A percentile compares a stretch with the other conserved stretches of the same genome.
phyloP scores from a whole-genome alignment of 2,113 vertebrate genomes.

The Corythoichthys haematopterus region DNA sequence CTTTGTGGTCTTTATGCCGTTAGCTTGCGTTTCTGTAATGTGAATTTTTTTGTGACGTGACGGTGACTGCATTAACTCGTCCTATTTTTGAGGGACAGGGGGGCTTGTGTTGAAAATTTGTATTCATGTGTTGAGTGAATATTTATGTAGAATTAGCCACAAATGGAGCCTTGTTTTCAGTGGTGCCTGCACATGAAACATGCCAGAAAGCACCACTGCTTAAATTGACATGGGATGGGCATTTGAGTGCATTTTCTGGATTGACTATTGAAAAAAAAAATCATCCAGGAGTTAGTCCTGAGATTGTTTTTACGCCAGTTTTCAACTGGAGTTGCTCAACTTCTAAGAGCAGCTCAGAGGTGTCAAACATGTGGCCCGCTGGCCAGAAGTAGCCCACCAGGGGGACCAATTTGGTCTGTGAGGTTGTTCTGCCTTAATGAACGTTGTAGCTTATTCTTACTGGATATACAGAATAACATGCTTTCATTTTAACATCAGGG shows the following conservation, averaged over 20 bases:
- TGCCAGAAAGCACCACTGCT: neutral
- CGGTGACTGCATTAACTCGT: conserved; percentile 28
- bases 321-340: neutral
- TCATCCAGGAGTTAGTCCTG: neutral
- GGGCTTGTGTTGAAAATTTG: conserved; percentile 10
- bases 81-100: neutral
- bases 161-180: conserved; percentile 17
- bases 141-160: conserved; percentile 27
- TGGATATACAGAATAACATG: too few relatives aligned
- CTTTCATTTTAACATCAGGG: too few relatives aligned
- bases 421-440: too few relatives aligned
- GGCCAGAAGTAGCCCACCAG: too few relatives aligned
- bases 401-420: too few relatives aligned
- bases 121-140: conserved; percentile 23
- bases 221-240: neutral
- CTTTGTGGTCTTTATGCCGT: conserved; percentile 19
- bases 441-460: too few relatives aligned
- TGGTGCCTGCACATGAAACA: neutral
- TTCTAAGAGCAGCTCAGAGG: neutral
- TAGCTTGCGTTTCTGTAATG: conserved; percentile 28
- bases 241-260: neutral
- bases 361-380: too few relatives aligned
- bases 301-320: neutral
- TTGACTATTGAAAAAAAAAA: neutral
- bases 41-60: conserved; percentile 25